Evolutionary conservation across 2,797 vertebrate species (phyloP), one percentile per base, ranked within the genome.

Genomic region (Esox masquinongy): DNA sequence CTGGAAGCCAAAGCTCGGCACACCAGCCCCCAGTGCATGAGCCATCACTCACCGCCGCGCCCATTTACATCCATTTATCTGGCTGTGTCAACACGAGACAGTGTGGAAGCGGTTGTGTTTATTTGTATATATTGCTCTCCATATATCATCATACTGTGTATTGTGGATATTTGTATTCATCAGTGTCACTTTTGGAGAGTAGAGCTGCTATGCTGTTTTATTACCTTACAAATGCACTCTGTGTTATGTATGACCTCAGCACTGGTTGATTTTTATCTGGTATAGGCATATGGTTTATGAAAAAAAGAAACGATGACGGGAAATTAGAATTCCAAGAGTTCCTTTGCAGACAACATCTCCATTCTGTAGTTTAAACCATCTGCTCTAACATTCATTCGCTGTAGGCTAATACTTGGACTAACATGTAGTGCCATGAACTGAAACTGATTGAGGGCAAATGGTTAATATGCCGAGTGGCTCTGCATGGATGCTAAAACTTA

Each of bases 141-240:
- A 36, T 72, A 59, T 36, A 39, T 59, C 70, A 36, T n/a, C 16
- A 19, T 4, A 36, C 17, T 78, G 72, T 80, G 78, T 82, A 74
- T 75, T 53, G 36, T 47, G 19, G 15, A 39, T 49, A 50, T 71
- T 70, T 61, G 53, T 43, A 66, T 76, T 34, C 56, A 63, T 76
- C 39, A 34, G 19, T 49, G 16, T 70, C 67, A 47, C 34, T 70
- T 69, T 56, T 26, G 8, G 24, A 61, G 68, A 43, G 15, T 6
- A 26, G 8, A 43, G 24, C 19, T 22, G 70, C 31, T 50, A 12
- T 50, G 69, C 0, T 29, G 16, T 68, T 36, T 36, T 26, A 26
- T 9, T 26, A 26, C 47, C 16, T 16, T 15, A 16, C 19, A 51
- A 26, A 16, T 14, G 6, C 26, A 19, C 47, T 4, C 26, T 71